A percentile compares a stretch with the other conserved stretches of the same genome.
Evolutionary conservation across 1,140 invertebrate genomes (phyloP).

Genomic region (Sarcophaga peregrina): DNA sequence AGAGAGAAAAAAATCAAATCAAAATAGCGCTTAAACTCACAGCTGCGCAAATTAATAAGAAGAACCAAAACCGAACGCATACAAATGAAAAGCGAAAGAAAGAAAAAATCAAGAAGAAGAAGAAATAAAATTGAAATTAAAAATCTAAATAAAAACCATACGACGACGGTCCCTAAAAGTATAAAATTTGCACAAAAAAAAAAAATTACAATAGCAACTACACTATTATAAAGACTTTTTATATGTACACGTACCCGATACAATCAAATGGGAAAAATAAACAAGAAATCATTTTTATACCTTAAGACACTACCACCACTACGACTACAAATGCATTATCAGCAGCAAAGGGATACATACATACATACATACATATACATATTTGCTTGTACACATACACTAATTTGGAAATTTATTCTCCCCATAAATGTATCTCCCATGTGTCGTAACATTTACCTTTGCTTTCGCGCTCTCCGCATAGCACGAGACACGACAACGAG

Average conservation of each 20-base stretch:
- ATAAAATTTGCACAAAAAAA: constrained; percentile 24
- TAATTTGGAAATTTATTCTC: too few relatives aligned
- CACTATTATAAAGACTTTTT: background rate
- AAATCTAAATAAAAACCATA: background rate
- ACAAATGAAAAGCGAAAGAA: background rate
- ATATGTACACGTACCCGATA: background rate
- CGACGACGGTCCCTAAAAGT: background rate
- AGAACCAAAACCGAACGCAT: background rate
- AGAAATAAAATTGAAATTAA: background rate
- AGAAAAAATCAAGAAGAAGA: too few relatives aligned
- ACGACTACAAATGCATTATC: background rate
- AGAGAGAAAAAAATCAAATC: constrained; percentile 3
- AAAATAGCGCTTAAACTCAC: constrained; percentile 17
- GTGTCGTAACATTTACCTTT: background rate
- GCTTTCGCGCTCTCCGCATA: background rate
- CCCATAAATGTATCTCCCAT: background rate
- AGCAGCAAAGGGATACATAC: background rate
- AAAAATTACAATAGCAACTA: background rate
- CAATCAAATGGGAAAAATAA: background rate
- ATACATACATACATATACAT: background rate
- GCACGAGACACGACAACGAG: background rate
- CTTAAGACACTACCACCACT: background rate
- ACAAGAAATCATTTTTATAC: constrained; percentile 6
- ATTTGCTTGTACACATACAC: too few relatives aligned
- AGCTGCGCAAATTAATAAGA: constrained; percentile 4